These are phyloP conservation scores for Nixonia krombeini DNA, from an alignment of 1,140 invertebrate species.

Conservation along the genomic window DNA sequence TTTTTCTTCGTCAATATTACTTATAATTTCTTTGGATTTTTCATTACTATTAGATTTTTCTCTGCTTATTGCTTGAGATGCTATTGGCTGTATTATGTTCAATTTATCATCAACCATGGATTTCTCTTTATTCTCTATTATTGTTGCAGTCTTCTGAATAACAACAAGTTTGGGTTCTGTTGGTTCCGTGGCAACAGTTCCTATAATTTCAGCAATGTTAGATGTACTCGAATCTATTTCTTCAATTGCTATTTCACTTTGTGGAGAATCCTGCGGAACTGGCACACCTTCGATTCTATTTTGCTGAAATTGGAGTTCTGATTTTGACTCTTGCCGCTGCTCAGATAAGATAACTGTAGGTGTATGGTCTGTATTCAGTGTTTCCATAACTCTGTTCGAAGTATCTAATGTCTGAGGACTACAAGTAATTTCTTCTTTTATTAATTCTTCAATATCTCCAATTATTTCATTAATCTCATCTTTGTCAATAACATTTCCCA, in stretches of 20 bases:
- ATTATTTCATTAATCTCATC: slow-evolving; percentile 71
- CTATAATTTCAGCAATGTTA: slow-evolving; percentile 68
- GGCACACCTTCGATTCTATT: slow-evolving; percentile 48
- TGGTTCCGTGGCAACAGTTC: slow-evolving; percentile 57
- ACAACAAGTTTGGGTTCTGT: slow-evolving; percentile 53
- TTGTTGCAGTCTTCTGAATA: slow-evolving; percentile 22
- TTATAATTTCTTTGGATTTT: too few species aligned
- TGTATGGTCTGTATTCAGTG: slow-evolving; percentile 30
- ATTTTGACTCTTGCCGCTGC: slow-evolving; percentile 17
- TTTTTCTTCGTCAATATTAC: too few species aligned
- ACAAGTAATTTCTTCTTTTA: slow-evolving; percentile 66
- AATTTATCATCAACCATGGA: neutral
- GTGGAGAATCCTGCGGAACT: slow-evolving; percentile 52
- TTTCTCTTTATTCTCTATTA: slow-evolving; percentile 8
- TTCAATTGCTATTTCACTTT: slow-evolving; percentile 64
- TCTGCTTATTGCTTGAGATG: too few species aligned
- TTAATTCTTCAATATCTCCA: slow-evolving; percentile 68
- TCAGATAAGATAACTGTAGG: slow-evolving; percentile 34
- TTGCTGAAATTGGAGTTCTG: slow-evolving; percentile 52
- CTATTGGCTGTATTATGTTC: too few species aligned
- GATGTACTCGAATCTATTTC: slow-evolving; percentile 66
- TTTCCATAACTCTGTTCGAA: slow-evolving; percentile 40
- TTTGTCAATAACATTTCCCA: slow-evolving; percentile 65
- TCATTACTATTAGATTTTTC: too few species aligned
- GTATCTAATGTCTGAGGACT: too few species aligned